phyloP scores from a whole-genome alignment of 1,140 invertebrate species.

The Drosophila setifemur region DNA sequence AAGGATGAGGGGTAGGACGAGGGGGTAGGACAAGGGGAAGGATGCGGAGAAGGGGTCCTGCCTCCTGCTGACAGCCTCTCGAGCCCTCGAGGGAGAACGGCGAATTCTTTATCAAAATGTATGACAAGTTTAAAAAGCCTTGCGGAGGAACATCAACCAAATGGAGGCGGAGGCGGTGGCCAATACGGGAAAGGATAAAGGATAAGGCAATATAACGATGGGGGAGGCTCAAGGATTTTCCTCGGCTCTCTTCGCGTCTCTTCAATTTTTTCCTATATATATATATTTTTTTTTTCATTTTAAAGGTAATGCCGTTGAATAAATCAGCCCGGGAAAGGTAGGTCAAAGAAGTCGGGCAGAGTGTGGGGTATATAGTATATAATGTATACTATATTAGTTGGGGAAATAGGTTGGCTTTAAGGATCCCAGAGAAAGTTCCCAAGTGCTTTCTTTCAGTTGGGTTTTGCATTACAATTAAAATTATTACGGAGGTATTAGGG shows the following conservation, averaged over 20 bases:
- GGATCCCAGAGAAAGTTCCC: too few species aligned
- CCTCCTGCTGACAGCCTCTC: constrained; percentile 46
- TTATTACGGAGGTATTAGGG: too few species aligned
- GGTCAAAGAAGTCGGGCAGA: neutral
- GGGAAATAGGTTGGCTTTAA: too few species aligned
- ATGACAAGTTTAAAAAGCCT: constrained; percentile 73
- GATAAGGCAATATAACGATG: constrained; percentile 30
- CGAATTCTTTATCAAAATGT: constrained; percentile 67
- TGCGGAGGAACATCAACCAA: constrained; percentile 53
- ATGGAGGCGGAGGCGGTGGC: constrained; percentile 8
- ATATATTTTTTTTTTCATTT: too few species aligned
- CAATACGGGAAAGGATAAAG: constrained; percentile 37
- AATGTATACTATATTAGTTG: too few species aligned
- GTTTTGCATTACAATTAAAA: too few species aligned
- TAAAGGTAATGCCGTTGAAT: constrained; percentile 8
- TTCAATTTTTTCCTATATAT: neutral
- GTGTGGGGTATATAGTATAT: neutral
- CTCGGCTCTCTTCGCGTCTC: neutral
- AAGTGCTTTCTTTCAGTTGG: too few species aligned
- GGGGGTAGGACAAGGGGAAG: neutral
- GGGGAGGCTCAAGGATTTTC: constrained; percentile 1
- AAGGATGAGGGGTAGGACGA: neutral
- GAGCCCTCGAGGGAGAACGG: constrained; percentile 50
- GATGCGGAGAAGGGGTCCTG: neutral
- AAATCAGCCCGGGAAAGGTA: constrained; percentile 15